Evolutionary conservation across 2,113 vertebrate genomes (phyloP), one percentile per base, ranked within the genome.

Genomic region (Cranoglanis bouderius): DNA sequence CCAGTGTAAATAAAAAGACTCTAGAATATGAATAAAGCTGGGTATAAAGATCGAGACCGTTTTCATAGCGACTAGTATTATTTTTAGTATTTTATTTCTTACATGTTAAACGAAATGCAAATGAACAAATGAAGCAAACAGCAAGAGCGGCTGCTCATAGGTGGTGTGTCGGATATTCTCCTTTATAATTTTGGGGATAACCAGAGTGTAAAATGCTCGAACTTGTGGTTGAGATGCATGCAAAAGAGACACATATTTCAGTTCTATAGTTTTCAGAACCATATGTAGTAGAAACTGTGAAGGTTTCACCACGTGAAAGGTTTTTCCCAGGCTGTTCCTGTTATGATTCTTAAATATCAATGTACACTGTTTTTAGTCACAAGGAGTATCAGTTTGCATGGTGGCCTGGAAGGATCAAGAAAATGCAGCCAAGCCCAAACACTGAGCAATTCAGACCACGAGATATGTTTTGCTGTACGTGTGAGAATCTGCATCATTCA

Each of bases 391-490:
- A 38, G 51, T 82, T 59, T 82, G 32, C n/a, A 57, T 38, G 32
- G 19, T 82, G 80, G 35, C 53, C 80, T 82, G 32, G 80, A 59
- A 59, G 80, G n/a, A 82, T 82, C 2, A 12, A 82, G 19, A 82
- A 32, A 57, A 82, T 0, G 19, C 4, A 59, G 7, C 49, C 16
- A 24, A 55, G 29, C 35, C 81, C 55, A 38, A 82, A 14, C 32
- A 24, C 81, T 1, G 2, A 59, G 3, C 53, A 1, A 46, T 53
- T 35, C 19, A 55, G 4, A 59, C 2, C 51, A 59, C 1, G 26
- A 24, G 6, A 0, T 10, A 1, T 53, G 29, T 32, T 81, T 40
- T 29, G 2, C 13, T 35, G 14, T 55, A 46, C 19, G 29, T 51
- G 14, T 85, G 2, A 55, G 38, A 38, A 53, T n/a, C 49, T 19